Base-by-base conservation (phyloP, 2,797 vertebrate genomes). In the Pempheris klunzingeri region DNA sequence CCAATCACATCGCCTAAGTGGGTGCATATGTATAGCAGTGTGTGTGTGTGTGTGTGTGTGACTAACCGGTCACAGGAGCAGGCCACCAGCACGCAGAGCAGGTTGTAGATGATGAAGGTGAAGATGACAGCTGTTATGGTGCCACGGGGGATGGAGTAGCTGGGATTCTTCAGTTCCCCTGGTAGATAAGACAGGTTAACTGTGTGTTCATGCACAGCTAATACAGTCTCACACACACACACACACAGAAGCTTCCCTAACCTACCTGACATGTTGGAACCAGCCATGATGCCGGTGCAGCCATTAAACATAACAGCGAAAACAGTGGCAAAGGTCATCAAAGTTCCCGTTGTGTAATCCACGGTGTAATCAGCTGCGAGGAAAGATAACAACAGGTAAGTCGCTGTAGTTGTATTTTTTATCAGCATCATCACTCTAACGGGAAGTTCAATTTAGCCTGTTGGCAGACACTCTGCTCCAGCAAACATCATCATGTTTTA, bases 271-370 rank as follows among this genome's bases (percentile, higher is more conserved):
- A 98, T 98, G 88, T 98, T 98, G 44, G 97, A 97, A 41, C 97
- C 97, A 0, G 97, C 96, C 97, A 98, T 98, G 92, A 98, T 98
- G 68, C 97, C 97, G 0, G 97, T 98, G 91, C 97, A 98, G 77
- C 97, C 97, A 0, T 98, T 98, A 84, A 98, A 98, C 96, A 98
- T 97, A 32, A 98, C 96, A 0, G 97, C 97, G 0, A 98, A 98
- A 13, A 98, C 97, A 0, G 96, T 95, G 83, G 96, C 95, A 74
- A 98, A 98, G 57, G 91, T 96, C 97, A 98, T 97, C 89, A 92
- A 88, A 20, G 62, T 94, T 17, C 90, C 90, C 0, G 97, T 98
- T 13, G 97, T 98, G 92, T 98, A 98, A 87, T 98, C 97, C 76
- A 91, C 46, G 0, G 72, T 75, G 26, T 98, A 98, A 38, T 83